Evolutionary conservation across 2,888 invertebrate species (phyloP), one percentile per base, ranked within the genome.

Genomic region (Galerucella calmariensis): DNA sequence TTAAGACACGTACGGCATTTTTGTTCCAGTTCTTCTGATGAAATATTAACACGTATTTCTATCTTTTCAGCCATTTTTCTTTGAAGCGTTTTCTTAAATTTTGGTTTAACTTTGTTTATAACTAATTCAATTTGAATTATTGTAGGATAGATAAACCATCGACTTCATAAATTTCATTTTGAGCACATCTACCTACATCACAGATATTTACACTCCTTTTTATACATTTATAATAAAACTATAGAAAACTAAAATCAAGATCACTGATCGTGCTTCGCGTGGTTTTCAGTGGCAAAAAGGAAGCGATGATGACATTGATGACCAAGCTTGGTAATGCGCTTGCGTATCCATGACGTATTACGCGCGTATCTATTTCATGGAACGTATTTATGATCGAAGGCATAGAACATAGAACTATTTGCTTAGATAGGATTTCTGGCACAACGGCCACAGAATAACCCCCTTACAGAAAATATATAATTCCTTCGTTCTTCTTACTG

Each of bases 61-160:
- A 56, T 56, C 16, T 56, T 16, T 56, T 56, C 56, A 56, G 56
- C 56, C 56, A 56, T 56, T 56, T 48, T 16, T 56, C n/a, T 56
- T 20, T 16, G 10, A 56, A 20, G 56, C 11, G 16, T 56, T 56
- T 56, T 2, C 6, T 2, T 16, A 56, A 3, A n/a, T 56, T 16
- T 16, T 16, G 10, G 20, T 20, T 51, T 56, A 20, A 56, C 56
- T 56, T 56, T 56, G 56, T 51, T 51, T 51, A 51, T 56, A 56
- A 56, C 12, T 48, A 48, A 20, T 56, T 10, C 20, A 56, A 56
- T 56, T 56, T 56, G 56, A 56, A 56, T 56, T 56, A n/a, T 16
- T 16, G 10, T 16, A 56, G 6, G 14, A 51, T 51, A 14, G 10
- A 16, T 9, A 56, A 56, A 56, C 56, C 56, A 56, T 56, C 56